Evolutionary conservation across 2,888 invertebrate species (phyloP).

Genomic region (Drosophila kuntzei): DNA sequence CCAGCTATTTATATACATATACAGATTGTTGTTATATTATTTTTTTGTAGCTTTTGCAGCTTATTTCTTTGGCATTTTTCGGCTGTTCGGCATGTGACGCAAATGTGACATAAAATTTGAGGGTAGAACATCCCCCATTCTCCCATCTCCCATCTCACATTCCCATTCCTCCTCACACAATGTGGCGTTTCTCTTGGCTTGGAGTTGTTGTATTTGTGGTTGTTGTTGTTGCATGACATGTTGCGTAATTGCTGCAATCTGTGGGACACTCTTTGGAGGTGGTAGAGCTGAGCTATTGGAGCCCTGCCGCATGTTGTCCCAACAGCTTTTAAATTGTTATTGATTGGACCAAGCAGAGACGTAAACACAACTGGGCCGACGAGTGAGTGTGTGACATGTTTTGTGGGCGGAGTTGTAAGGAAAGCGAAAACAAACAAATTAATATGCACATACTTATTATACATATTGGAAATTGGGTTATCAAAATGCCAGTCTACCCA

Average conservation of each 20-base stretch:
- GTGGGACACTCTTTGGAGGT: constrained; percentile 51
- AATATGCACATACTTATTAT: constrained; percentile 56
- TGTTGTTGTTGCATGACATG: constrained; percentile 66
- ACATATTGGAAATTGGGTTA: constrained; percentile 62
- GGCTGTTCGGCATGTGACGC: constrained; percentile 72
- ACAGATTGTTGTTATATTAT: constrained; percentile 28
- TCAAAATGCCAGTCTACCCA: constrained; percentile 23
- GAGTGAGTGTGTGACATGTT: constrained; percentile 50
- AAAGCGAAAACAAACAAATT: constrained; percentile 72
- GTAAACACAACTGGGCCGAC: constrained; percentile 22
- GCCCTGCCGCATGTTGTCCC: constrained; percentile 71
- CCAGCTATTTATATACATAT: constrained; percentile 63
- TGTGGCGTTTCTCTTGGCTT: constrained; percentile 69
- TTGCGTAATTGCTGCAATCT: constrained; percentile 81
- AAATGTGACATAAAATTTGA: constrained; percentile 75
- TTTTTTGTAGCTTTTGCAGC: constrained; percentile 65
- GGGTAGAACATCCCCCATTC: constrained; percentile 57
- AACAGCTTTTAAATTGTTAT: constrained; percentile 81
- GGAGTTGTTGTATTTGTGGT: constrained; percentile 14
- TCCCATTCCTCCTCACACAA: constrained; percentile 47
- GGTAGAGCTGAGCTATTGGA: constrained; percentile 44
- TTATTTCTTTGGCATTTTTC: constrained; percentile 78
- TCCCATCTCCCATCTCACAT: constrained; percentile 24
- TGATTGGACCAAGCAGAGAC: constrained; percentile 62
- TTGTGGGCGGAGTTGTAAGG: constrained; percentile 29